Conservation (phyloP, 2,113 vertebrate genomes). For the Scartelaos histophorus region DNA sequence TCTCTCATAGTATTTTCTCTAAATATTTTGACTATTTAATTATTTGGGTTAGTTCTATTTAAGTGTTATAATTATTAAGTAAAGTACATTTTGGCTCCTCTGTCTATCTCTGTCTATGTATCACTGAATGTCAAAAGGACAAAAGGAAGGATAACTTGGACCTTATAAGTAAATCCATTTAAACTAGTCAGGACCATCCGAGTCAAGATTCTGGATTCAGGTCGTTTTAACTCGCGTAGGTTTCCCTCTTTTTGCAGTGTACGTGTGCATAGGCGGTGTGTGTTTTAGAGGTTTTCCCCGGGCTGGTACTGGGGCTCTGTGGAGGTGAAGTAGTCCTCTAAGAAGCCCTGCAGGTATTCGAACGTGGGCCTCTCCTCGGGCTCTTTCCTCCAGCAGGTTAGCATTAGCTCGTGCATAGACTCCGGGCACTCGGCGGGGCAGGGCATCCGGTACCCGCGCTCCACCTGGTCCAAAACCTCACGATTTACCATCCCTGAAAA, state of each 20-base stretch:
- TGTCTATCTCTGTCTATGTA: too few relatives aligned
- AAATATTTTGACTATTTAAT: too few relatives aligned
- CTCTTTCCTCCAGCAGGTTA: slow-evolving; percentile 95
- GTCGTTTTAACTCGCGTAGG: neutral
- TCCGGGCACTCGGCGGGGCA: slow-evolving; percentile 93
- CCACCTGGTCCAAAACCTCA: slow-evolving; percentile 78
- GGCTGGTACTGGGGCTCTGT: slow-evolving; percentile 99
- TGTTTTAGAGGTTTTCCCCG: slow-evolving; percentile 90
- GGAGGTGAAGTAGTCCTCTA: slow-evolving; percentile 99
- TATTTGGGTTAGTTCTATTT: too few relatives aligned
- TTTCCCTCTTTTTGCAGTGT: slow-evolving; percentile 14
- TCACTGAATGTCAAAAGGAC: too few relatives aligned
- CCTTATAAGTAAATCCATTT: too few relatives aligned
- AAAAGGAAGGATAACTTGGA: too few relatives aligned
- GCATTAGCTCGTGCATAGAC: slow-evolving; percentile 97
- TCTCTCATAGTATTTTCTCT: too few relatives aligned
- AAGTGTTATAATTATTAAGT: too few relatives aligned
- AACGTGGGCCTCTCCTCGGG: slow-evolving; percentile 96
- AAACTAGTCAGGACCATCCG: too few relatives aligned
- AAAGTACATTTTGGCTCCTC: too few relatives aligned
- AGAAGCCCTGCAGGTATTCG: slow-evolving; percentile 95
- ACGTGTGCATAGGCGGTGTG: slow-evolving; percentile 13
- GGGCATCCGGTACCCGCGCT: slow-evolving; percentile 97
- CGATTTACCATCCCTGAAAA: too few relatives aligned
- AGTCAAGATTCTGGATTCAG: neutral